Conservation (phyloP, 2,797 vertebrate genomes). For the Centropyge bicolor region DNA sequence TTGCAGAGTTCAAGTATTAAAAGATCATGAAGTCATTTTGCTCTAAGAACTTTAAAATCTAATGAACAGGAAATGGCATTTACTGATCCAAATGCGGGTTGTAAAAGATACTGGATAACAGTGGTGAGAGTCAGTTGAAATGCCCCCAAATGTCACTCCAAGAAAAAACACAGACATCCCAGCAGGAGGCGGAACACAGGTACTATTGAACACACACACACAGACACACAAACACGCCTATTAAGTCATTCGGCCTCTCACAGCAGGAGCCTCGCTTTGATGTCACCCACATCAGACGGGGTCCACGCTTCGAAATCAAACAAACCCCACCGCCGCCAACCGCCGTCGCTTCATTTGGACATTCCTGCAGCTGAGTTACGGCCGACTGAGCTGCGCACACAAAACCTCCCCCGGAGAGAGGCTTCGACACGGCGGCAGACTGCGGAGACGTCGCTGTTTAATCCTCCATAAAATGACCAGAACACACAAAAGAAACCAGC, state of each 20-base stretch:
- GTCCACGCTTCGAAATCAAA: slow-evolving; percentile 62
- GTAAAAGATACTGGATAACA: background rate
- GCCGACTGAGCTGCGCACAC: slow-evolving; percentile 31
- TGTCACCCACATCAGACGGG: slow-evolving; percentile 62
- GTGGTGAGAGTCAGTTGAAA: slow-evolving; percentile 6
- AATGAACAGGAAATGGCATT: background rate
- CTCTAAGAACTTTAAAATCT: background rate
- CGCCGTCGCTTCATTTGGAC: slow-evolving; percentile 64
- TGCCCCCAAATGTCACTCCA: background rate
- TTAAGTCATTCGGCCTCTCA: slow-evolving; percentile 44
- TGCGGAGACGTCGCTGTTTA: background rate
- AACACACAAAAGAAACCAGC: slow-evolving; percentile 6
- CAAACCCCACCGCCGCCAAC: slow-evolving; percentile 37
- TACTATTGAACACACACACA: slow-evolving; percentile 28
- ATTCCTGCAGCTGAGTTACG: slow-evolving; percentile 69
- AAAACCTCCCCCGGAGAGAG: background rate
- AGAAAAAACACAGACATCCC: slow-evolving; percentile 7
- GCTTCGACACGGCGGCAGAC: slow-evolving; percentile 1
- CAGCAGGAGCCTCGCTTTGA: slow-evolving; percentile 66
- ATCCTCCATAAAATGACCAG: slow-evolving; percentile 5
- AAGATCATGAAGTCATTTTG: background rate
- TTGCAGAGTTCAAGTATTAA: background rate
- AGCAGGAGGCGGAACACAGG: slow-evolving; percentile 36
- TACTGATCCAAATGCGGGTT: background rate
- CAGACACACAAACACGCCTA: slow-evolving; percentile 21